Evolutionary conservation across 2,113 vertebrate genomes (phyloP).

Genomic region (Plectropomus leopardus): DNA sequence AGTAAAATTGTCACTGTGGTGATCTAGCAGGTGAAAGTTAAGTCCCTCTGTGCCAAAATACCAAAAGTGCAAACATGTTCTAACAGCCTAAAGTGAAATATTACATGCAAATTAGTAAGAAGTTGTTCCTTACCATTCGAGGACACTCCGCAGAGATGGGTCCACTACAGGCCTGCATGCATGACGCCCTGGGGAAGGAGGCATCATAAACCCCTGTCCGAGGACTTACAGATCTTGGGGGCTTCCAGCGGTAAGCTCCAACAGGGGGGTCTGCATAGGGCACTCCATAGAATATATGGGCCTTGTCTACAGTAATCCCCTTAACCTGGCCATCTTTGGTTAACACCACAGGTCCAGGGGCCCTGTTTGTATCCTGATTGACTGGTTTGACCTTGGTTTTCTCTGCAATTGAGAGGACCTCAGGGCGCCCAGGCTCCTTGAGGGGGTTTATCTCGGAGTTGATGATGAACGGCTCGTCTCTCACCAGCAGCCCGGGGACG

Average conservation of each 20-base stretch:
- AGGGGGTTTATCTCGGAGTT: slow-evolving; percentile 48
- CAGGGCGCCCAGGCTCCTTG: slow-evolving; percentile 26
- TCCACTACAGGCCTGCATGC: slow-evolving; percentile 80
- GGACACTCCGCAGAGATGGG: slow-evolving; percentile 74
- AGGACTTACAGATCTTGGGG: slow-evolving; percentile 74
- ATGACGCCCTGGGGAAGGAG: slow-evolving; percentile 79
- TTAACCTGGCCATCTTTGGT: slow-evolving; percentile 76
- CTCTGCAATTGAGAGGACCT: slow-evolving; percentile 17
- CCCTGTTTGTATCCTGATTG: slow-evolving; percentile 3
- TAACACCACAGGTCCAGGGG: slow-evolving; percentile 67
- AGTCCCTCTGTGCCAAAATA: not conserved
- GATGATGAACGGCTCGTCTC: slow-evolving; percentile 52
- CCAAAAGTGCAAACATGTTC: not conserved
- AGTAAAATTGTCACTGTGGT: not conserved
- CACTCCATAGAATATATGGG: slow-evolving; percentile 84
- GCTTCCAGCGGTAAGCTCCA: slow-evolving; percentile 82
- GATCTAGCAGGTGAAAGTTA: not conserved
- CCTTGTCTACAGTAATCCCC: slow-evolving; percentile 70
- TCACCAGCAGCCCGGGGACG: slow-evolving; percentile 43
- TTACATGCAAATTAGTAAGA: not conserved
- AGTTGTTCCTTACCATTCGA: slow-evolving; percentile 66
- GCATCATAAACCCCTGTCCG: slow-evolving; percentile 81
- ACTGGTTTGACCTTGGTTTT: slow-evolving; percentile 33
- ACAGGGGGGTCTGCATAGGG: slow-evolving; percentile 83
- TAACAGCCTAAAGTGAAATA: not conserved